These are phyloP conservation scores for Corythornis madagascariensis DNA, from an alignment of 2,113 vertebrate genomes.

Conservation along the genomic window DNA sequence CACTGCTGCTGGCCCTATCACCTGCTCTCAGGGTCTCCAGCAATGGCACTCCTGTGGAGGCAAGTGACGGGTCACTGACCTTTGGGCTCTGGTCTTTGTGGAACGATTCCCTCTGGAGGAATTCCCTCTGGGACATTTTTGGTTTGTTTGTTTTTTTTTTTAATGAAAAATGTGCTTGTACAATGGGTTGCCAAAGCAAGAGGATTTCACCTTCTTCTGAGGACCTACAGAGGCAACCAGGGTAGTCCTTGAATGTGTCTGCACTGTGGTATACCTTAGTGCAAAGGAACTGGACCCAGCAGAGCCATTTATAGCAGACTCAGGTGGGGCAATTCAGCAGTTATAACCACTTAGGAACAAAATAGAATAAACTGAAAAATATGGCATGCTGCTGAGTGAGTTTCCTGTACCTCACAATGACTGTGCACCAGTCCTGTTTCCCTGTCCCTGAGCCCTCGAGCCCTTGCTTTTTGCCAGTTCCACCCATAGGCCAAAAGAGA, in stretches of 20 bases:
- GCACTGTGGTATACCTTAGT: not conserved
- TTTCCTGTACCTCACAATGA: not conserved
- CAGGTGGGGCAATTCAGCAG: not conserved
- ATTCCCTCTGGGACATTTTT: not conserved
- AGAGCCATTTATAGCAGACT: not conserved
- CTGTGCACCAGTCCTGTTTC: accelerated
- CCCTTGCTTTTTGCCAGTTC: not conserved
- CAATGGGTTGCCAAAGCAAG: not conserved
- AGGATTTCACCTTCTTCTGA: not conserved
- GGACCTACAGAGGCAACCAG: not conserved
- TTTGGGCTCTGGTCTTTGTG: not conserved
- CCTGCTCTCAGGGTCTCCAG: accelerated
- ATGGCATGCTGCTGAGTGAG: not conserved
- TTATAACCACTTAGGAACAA: not conserved
- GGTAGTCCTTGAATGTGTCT: not conserved
- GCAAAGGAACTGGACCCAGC: not conserved
- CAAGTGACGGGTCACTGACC: not conserved
- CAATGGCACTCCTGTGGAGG: accelerated
- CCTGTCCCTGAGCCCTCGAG: accelerated
- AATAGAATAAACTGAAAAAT: slow-evolving; percentile 32
- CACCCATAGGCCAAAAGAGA: not conserved
- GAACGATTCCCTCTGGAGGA: not conserved
- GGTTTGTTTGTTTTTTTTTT: not conserved
- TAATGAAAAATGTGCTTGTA: not conserved
- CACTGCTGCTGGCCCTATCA: accelerated